A percentile compares a stretch with the other conserved stretches of the same genome.
Evolutionary conservation across 53 echinoderm and acorn worm species (phyloP).

Genomic region (Apostichopus leukothele): DNA sequence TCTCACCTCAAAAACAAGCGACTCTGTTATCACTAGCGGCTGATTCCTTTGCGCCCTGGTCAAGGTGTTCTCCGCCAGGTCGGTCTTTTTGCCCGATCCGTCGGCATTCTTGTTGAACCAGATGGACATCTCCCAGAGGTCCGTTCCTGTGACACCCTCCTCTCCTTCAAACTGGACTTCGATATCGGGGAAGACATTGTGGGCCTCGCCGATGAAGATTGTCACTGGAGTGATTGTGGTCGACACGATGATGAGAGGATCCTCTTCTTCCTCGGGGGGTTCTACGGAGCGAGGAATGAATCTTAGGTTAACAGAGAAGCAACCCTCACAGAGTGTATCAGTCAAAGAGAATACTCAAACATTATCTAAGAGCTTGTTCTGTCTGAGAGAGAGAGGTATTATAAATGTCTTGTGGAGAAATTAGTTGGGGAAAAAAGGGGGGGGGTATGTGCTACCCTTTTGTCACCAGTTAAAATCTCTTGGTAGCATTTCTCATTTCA

Average conservation of each 20-base stretch:
- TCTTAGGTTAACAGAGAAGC: too few species aligned
- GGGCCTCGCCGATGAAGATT: conserved; percentile 18
- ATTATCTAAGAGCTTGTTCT: too few species aligned
- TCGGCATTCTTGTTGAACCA: conserved; percentile 41
- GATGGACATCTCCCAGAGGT: conserved; percentile 40
- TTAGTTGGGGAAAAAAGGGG: too few species aligned
- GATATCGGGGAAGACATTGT: conserved; percentile 33
- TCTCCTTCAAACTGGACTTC: conserved; percentile 30
- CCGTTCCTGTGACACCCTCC: conserved; percentile 23
- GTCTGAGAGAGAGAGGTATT: too few species aligned
- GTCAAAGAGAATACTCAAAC: too few species aligned
- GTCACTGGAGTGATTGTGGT: conserved; percentile 42
- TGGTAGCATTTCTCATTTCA: too few species aligned
- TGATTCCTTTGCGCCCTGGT: conserved; percentile 7
- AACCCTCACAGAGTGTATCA: too few species aligned
- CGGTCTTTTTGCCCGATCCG: conserved; percentile 37
- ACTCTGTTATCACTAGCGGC: conserved; percentile 19
- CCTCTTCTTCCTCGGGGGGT: conserved; percentile 27
- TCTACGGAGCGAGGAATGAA: background rate
- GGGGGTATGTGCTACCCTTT: too few species aligned
- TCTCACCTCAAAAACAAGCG: conserved; percentile 29
- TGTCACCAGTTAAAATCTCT: too few species aligned
- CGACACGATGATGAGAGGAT: conserved; percentile 34
- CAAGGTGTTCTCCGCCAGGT: background rate
- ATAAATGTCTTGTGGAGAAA: too few species aligned